phyloP scores from a whole-genome alignment of 1,140 invertebrate genomes.

The Drosophila gunungcola region DNA sequence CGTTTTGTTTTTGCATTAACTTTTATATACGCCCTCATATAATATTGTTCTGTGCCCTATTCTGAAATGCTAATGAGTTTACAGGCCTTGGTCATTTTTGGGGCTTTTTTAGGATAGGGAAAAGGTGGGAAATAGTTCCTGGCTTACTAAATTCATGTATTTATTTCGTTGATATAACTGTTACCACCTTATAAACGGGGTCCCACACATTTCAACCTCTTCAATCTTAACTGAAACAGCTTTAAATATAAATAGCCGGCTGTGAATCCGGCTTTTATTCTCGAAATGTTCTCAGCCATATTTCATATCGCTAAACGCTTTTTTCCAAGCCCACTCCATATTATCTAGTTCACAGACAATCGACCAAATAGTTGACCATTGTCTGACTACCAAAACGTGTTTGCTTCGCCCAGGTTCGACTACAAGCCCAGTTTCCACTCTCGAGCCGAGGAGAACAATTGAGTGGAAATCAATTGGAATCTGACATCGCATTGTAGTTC shows the following conservation, averaged over 20 bases:
- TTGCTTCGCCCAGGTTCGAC: constrained; percentile 55
- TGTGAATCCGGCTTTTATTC: constrained; percentile 14
- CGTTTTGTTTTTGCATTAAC: constrained; percentile 51
- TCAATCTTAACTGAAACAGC: neutral
- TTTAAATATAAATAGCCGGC: constrained; percentile 7
- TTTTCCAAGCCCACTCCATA: constrained; percentile 21
- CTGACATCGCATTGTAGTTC: constrained; percentile 27
- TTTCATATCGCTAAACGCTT: constrained; percentile 7
- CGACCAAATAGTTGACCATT: constrained; percentile 53
- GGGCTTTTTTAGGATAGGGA: constrained; percentile 4
- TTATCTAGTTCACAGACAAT: constrained; percentile 58
- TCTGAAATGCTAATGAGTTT: constrained; percentile 47
- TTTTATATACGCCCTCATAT: constrained; percentile 60
- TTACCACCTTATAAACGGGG: neutral
- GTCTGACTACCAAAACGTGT: constrained; percentile 65
- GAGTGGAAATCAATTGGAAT: constrained; percentile 63
- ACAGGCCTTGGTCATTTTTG: constrained; percentile 35
- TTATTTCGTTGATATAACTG: neutral
- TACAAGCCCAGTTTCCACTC: constrained; percentile 8
- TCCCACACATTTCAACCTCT: neutral
- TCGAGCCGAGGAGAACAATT: constrained; percentile 59
- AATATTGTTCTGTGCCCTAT: constrained; percentile 53
- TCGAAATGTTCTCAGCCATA: constrained; percentile 21
- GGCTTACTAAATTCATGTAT: neutral
- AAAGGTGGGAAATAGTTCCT: neutral